A percentile compares a stretch with the other conserved stretches of the same genome.
phyloP scores from a whole-genome alignment of 2,888 invertebrate genomes.

The Pasiphila rectangulata region DNA sequence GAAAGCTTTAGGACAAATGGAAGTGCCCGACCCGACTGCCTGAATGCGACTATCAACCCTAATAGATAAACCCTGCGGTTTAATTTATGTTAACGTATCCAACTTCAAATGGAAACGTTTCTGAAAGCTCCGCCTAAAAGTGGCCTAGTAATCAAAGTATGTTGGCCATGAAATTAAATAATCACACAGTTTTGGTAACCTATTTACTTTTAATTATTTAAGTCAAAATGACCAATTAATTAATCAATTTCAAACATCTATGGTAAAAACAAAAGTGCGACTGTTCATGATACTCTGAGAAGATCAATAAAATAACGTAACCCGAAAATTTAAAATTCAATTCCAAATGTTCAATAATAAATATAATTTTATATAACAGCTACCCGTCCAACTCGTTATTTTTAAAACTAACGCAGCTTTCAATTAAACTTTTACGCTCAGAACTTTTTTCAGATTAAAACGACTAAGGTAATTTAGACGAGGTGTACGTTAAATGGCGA shows the following conservation, averaged over 20 bases:
- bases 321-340: background rate
- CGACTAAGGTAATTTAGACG: conserved; percentile 53
- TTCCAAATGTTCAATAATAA: background rate
- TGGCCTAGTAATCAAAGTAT: conserved; percentile 32
- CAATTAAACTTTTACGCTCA: conserved; percentile 38
- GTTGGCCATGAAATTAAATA: conserved; percentile 29
- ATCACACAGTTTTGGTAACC: conserved; percentile 14
- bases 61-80: conserved; percentile 59
- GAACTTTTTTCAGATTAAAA: conserved; percentile 51
- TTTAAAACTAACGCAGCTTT: conserved; percentile 38
- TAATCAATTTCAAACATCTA: no score
- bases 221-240: no score
- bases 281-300: no score
- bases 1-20: conserved; percentile 64
- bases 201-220: no score
- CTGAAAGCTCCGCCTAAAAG: conserved; percentile 33
- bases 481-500: conserved; percentile 49
- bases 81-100: conserved; percentile 53
- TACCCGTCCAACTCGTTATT: conserved; percentile 36
- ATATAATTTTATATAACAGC: conserved; percentile 18
- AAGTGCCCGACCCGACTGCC: conserved; percentile 57
- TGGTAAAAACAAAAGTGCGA: no score
- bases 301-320: no score
- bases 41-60: conserved; percentile 56
- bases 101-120: conserved; percentile 45